phyloP scores from a whole-genome alignment of 64 coral and sea anemone species.

The Montipora efflorescens region DNA sequence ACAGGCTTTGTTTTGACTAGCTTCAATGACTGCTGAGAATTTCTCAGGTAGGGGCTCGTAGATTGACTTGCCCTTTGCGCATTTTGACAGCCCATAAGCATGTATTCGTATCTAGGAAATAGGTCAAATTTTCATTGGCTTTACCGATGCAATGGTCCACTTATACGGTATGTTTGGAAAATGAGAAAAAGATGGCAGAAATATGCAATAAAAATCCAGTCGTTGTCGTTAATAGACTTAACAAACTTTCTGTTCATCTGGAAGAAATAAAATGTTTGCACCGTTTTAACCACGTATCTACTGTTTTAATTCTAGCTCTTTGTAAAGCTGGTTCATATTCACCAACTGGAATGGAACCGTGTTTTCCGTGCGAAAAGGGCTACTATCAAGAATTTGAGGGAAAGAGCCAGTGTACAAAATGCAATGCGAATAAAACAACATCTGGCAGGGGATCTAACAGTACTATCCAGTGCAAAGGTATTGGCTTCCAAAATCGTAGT shows the following conservation, averaged over 20 bases:
- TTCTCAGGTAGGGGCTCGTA: too few relatives aligned
- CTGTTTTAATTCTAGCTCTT: slow-evolving; percentile 31
- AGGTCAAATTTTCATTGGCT: too few relatives aligned
- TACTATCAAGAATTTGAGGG: slow-evolving; percentile 11
- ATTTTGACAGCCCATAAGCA: too few relatives aligned
- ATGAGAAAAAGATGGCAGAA: too few relatives aligned
- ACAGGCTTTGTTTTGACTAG: too few relatives aligned
- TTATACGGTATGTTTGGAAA: too few relatives aligned
- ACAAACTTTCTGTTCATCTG: background rate
- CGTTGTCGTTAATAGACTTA: background rate
- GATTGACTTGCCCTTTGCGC: too few relatives aligned
- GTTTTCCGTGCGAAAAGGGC: slow-evolving; percentile 57
- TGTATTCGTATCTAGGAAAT: too few relatives aligned
- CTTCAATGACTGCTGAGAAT: too few relatives aligned
- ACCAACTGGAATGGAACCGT: slow-evolving; percentile 65
- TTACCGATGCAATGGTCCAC: too few relatives aligned
- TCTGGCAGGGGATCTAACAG: background rate
- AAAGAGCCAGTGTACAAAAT: background rate
- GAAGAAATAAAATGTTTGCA: background rate
- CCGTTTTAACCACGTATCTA: background rate
- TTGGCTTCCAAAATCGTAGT: background rate
- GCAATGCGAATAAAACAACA: slow-evolving; percentile 5
- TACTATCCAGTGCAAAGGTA: slow-evolving; percentile 22
- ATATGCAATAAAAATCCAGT: too few relatives aligned
- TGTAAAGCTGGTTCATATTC: slow-evolving; percentile 58